A percentile compares a stretch with the other conserved stretches of the same genome.
These are phyloP conservation scores for Coremacera marginata DNA, from an alignment of 2,888 invertebrate species.

Conservation along the genomic window DNA sequence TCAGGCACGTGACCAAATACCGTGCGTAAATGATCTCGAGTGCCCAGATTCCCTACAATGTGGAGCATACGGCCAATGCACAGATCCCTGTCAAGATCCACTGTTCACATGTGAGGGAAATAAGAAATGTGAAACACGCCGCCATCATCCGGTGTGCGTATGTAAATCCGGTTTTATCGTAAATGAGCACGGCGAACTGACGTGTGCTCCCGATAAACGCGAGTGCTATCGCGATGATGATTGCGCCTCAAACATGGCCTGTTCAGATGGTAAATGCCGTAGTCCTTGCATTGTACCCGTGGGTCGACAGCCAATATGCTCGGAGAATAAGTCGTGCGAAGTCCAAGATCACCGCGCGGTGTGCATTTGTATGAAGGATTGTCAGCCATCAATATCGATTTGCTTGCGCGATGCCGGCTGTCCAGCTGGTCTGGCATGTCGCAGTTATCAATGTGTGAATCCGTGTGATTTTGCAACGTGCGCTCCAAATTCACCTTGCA, in stretches of 20 bases:
- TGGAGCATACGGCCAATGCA: constrained; percentile 80
- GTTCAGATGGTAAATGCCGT: constrained; percentile 85
- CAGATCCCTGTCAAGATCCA: constrained; percentile 81
- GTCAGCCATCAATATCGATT: constrained; percentile 87
- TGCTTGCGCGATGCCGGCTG: constrained; percentile 92
- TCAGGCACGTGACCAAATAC: constrained; percentile 71
- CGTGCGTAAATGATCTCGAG: constrained; percentile 77
- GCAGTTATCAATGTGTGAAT: constrained; percentile 90
- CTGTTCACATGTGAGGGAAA: constrained; percentile 81
- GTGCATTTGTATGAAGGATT: constrained; percentile 89
- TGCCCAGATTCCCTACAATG: constrained; percentile 84
- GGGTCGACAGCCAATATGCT: constrained; percentile 75
- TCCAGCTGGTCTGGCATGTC: constrained; percentile 86
- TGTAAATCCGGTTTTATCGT: constrained; percentile 91
- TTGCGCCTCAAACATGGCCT: constrained; percentile 88
- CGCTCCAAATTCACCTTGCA: constrained; percentile 87
- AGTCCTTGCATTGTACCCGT: constrained; percentile 83
- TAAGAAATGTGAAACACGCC: constrained; percentile 89
- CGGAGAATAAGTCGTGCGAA: constrained; percentile 87
- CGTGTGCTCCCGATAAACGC: constrained; percentile 84
- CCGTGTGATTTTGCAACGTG: constrained; percentile 89
- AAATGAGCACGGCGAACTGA: constrained; percentile 87
- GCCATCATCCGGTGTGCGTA: constrained; percentile 87
- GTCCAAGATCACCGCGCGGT: constrained; percentile 88
- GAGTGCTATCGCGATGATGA: constrained; percentile 86